These are phyloP conservation scores for Meandrusa payeni DNA, from an alignment of 2,888 invertebrate genomes.

Conservation along the genomic window DNA sequence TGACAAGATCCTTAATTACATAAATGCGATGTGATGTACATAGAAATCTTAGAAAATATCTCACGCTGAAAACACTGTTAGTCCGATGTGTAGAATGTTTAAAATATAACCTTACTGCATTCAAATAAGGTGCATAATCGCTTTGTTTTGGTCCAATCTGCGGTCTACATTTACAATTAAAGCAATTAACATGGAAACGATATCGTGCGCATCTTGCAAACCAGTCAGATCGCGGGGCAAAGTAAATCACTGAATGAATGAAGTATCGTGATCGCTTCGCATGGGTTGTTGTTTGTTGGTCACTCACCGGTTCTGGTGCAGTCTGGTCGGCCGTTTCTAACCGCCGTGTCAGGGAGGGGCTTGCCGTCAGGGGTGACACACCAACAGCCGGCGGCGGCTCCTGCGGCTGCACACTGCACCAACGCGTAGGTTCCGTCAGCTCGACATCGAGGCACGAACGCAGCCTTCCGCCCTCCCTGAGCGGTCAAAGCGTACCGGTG, in stretches of 20 bases:
- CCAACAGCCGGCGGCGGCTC: conserved; percentile 92
- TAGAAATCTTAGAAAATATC: conserved; percentile 18
- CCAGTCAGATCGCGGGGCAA: conserved; percentile 15
- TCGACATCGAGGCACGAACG: conserved; percentile 89
- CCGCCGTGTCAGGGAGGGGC: conserved; percentile 90
- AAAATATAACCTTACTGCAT: conserved; percentile 6
- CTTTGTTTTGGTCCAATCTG: neutral
- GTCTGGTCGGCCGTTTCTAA: conserved; percentile 85
- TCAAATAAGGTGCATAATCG: conserved; percentile 7
- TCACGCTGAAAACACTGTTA: conserved; percentile 8
- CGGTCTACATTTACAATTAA: conserved; percentile 19
- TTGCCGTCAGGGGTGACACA: conserved; percentile 93
- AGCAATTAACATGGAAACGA: conserved; percentile 17
- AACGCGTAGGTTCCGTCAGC: conserved; percentile 91
- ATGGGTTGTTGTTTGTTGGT: neutral
- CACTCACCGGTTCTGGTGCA: conserved; percentile 78
- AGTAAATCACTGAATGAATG: conserved; percentile 10
- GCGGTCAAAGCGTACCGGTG: conserved; percentile 63
- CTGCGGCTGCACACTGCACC: conserved; percentile 90
- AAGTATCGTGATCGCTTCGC: conserved; percentile 5
- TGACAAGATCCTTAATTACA: conserved; percentile 5
- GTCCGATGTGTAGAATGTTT: neutral
- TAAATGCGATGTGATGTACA: conserved; percentile 15
- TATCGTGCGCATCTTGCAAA: conserved; percentile 17
- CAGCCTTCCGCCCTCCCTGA: conserved; percentile 67